Base-by-base conservation (phyloP, 2,113 vertebrate genomes). In the Procavia capensis region DNA sequence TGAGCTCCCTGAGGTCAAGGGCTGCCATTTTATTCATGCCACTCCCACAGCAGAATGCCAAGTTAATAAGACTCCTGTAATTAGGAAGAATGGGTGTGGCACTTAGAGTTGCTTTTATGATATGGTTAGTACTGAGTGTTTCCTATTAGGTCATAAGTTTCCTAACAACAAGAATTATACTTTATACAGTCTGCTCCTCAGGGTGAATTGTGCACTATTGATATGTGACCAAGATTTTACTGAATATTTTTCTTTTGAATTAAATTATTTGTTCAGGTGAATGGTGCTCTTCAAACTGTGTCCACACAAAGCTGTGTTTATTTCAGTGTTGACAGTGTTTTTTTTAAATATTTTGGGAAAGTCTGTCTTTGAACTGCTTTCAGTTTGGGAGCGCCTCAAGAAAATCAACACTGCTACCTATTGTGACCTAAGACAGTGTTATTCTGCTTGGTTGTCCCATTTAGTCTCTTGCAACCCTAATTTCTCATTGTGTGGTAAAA, bases 291-390 rank as follows among this genome's bases (percentile, higher is more conserved):
- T 75, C 59, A 84, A 70, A 93, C 8, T 64, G 1, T 82, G 34
- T 41, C 70, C 25, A 94, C 29, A 45, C 6, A 93, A 92, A 93
- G 57, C 63, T 54, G 86, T 34, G 85, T n/a, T 89, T 45, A 89
- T 70, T 89, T 94, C 31, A 76, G 25, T 74, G 6, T 68, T 57
- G 7, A 70, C 41, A 7, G 31, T 39, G 64, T 94, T 83, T 93
- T 93, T 72, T 85, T 75, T 57, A 85, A 66, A 61, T 80, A 86
- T 61, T 82, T 81, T 88, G 9, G 9, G 17, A 13, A 79, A 41
- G 29, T 85, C 9, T 75, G 4, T 39, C 92, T 75, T 47, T 72
- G 70, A 72, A 22, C 1, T 72, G 70, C n/a, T 36, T 39, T 39
- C 70, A 36, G 17, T 88, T 79, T 88, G 90, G 17, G 36, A 80